Base-by-base conservation (phyloP, 2,888 invertebrate genomes). In the Elysia crispata region DNA sequence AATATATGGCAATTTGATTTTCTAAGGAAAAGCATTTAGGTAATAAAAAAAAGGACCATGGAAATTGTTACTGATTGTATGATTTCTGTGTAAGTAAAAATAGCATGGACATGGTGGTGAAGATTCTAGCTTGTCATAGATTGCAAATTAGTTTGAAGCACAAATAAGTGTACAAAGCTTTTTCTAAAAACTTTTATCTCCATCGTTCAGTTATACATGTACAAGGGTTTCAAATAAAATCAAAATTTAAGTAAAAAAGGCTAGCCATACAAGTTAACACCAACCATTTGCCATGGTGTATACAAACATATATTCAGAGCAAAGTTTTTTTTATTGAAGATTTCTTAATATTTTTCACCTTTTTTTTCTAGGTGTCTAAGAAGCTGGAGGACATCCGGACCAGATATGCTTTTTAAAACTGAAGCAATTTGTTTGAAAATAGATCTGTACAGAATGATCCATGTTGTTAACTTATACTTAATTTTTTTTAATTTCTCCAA, bases 311-410 rank as follows among this genome's bases (percentile, higher is more conserved):
- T n/a, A n/a, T n/a, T n/a, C n/a, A n/a, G n/a, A 30, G 20, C 30
- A 15, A 6, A 6, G 25, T 67, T 28, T 28, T 25, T 23, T 20
- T 28, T 8, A n/a, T 41, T 41, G 3, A n/a, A 23, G 25, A 1
- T 25, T 5, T 20, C 8, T 31, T n/a, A 5, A 18, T 3, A 23
- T n/a, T 25, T 78, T 72, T 13, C 49, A 50, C 20, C 33, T 41
- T 41, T 41, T 41, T 41, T 50, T 25, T 50, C 66, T 86, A 93
- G 93, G 92, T 99, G 13, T 98, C 98, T 11, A 99, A 99, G 93
- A 99, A 99, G 92, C 94, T 99, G 77, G 99, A 99, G 94, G 99
- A 99, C 92, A 97, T 99, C 88, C 94, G 99, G 92, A 99, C 99
- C 62, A 95, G 98, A 93, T 99, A 98, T 92, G 99, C 99, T 11